Evolutionary conservation across 2,113 vertebrate species (phyloP).

Genomic region (Opisthocomus hoazin): DNA sequence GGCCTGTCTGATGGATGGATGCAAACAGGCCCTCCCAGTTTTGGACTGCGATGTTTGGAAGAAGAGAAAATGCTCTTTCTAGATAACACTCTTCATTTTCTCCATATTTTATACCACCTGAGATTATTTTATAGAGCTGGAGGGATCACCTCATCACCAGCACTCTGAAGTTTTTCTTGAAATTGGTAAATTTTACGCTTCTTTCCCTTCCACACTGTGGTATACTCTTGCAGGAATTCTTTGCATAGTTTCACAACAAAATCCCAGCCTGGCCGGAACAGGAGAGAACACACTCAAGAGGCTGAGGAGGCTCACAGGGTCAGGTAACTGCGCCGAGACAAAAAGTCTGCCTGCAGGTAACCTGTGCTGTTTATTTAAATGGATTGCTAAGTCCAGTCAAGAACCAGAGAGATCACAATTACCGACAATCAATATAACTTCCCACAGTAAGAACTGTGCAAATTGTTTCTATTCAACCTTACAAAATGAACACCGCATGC

Average conservation of each 20-base stretch:
- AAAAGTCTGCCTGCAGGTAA: background rate
- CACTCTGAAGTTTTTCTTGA: background rate
- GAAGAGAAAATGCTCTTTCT: background rate
- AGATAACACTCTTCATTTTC: background rate
- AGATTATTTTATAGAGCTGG: background rate
- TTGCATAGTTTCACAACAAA: background rate
- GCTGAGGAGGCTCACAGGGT: background rate
- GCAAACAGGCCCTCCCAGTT: background rate
- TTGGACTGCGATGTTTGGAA: background rate
- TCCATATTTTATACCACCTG: background rate
- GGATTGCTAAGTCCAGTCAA: background rate
- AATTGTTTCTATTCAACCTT: background rate
- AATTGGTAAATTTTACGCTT: background rate
- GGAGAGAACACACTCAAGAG: background rate
- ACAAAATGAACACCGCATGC: accelerated
- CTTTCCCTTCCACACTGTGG: background rate
- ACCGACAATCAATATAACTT: background rate
- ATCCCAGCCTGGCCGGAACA: background rate
- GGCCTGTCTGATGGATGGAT: background rate
- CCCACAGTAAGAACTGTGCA: background rate
- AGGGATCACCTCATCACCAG: background rate
- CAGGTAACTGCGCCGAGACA: background rate
- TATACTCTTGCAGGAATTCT: background rate
- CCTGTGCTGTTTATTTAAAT: background rate
- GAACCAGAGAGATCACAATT: background rate